Conservation (phyloP, 2,113 vertebrate species). For the Clarias gariepinus region DNA sequence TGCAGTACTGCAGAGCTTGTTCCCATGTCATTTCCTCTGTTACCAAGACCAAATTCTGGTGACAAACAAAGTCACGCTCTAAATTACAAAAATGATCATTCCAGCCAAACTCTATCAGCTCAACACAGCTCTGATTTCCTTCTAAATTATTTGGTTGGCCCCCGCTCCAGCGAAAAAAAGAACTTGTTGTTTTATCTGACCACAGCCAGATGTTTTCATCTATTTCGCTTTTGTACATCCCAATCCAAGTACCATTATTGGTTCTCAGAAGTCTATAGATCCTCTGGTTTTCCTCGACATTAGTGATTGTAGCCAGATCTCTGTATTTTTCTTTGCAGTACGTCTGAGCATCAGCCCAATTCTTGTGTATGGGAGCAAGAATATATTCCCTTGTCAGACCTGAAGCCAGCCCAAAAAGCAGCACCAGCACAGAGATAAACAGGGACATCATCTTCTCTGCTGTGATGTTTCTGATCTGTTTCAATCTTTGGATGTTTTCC, state of each 20-base stretch:
- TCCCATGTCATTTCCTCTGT: not conserved
- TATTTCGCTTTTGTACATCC: not conserved
- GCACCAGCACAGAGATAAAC: not conserved
- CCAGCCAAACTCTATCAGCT: accelerated
- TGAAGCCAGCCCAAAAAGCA: not conserved
- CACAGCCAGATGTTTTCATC: not conserved
- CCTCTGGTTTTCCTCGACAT: not conserved
- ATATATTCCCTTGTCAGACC: not conserved
- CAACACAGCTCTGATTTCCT: not conserved
- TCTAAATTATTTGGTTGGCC: accelerated
- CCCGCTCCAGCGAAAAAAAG: accelerated
- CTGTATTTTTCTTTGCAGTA: not conserved
- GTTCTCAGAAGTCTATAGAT: not conserved
- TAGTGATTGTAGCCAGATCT: not conserved
- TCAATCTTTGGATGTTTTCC: not conserved
- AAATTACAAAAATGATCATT: not conserved
- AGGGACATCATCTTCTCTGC: not conserved
- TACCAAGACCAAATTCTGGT: not conserved
- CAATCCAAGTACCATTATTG: not conserved
- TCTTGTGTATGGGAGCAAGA: not conserved
- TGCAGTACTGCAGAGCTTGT: conserved; percentile 37
- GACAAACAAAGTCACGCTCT: conserved; percentile 1
- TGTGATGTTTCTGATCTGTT: not conserved
- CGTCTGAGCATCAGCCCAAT: not conserved
- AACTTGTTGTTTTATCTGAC: not conserved